Evolutionary conservation across 1,140 invertebrate species (phyloP).

Genomic region (Zophobas atratus): DNA sequence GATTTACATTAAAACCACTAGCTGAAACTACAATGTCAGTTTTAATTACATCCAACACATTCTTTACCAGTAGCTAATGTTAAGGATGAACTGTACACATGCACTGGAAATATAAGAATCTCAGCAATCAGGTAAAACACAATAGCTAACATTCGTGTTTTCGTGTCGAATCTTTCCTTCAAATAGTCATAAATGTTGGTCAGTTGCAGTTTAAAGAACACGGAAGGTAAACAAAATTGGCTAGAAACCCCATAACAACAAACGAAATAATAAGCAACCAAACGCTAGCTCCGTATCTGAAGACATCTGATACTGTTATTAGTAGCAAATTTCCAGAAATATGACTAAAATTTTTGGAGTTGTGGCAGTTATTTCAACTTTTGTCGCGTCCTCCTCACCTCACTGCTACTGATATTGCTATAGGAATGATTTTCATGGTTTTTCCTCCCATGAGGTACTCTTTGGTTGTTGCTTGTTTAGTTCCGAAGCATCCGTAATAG

Average conservation of each 20-base stretch:
- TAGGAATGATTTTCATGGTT: conserved; percentile 73
- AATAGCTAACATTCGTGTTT: conserved; percentile 73
- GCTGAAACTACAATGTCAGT: conserved; percentile 70
- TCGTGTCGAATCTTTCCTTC: conserved; percentile 59
- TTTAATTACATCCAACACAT: not conserved
- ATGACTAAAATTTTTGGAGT: conserved; percentile 71
- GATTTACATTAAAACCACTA: conserved; percentile 76
- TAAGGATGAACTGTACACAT: conserved; percentile 75
- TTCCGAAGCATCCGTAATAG: conserved; percentile 74
- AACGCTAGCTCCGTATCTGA: conserved; percentile 80
- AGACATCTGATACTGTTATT: conserved; percentile 84
- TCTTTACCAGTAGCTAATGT: conserved; percentile 72
- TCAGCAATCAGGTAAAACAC: conserved; percentile 70
- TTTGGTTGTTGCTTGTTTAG: conserved; percentile 70
- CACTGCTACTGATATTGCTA: conserved; percentile 74
- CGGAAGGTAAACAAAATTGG: conserved; percentile 69
- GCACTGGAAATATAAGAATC: conserved; percentile 71
- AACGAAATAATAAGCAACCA: conserved; percentile 62
- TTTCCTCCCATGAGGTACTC: conserved; percentile 77
- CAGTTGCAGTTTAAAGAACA: conserved; percentile 82
- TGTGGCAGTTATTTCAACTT: too few relatives aligned
- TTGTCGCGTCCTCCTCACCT: conserved; percentile 59
- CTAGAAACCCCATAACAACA: not conserved
- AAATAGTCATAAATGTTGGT: conserved; percentile 79
- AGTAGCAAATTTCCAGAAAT: conserved; percentile 85